Evolutionary conservation across 1,140 invertebrate genomes (phyloP).

Genomic region (Ylistrum balloti): DNA sequence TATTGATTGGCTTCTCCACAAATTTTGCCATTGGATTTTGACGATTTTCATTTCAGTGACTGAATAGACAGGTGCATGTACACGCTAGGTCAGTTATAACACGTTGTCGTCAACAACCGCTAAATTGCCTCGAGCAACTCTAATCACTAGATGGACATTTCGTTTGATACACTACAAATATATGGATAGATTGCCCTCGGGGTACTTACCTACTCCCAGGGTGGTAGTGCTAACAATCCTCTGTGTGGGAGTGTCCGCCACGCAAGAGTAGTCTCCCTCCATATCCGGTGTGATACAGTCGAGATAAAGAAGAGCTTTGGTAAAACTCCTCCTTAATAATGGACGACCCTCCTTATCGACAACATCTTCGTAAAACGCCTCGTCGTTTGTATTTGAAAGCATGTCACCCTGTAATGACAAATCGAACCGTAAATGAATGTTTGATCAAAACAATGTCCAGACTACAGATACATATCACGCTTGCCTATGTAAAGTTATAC

Average conservation of each 20-base stretch:
- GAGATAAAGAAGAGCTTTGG: background rate
- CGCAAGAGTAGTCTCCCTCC: background rate
- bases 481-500: background rate
- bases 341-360: background rate
- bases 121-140: background rate
- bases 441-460: background rate
- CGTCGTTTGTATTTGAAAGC: constrained; percentile 25
- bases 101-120: background rate
- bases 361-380: constrained; percentile 31
- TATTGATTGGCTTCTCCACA: too few species aligned
- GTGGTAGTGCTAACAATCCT: background rate
- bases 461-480: background rate
- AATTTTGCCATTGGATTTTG: background rate
- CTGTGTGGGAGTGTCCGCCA: background rate
- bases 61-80: too few species aligned
- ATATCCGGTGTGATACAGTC: constrained; percentile 15
- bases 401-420: background rate
- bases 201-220: background rate
- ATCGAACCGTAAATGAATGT: background rate
- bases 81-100: background rate
- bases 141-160: too few species aligned
- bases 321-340: background rate
- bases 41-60: too few species aligned
- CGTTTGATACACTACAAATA: background rate
- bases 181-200: background rate